Evolutionary conservation across 35 echinoderm and acorn worm genomes (phyloP), one percentile per base, ranked within the genome.

Genomic region (Lytechinus variegatus): DNA sequence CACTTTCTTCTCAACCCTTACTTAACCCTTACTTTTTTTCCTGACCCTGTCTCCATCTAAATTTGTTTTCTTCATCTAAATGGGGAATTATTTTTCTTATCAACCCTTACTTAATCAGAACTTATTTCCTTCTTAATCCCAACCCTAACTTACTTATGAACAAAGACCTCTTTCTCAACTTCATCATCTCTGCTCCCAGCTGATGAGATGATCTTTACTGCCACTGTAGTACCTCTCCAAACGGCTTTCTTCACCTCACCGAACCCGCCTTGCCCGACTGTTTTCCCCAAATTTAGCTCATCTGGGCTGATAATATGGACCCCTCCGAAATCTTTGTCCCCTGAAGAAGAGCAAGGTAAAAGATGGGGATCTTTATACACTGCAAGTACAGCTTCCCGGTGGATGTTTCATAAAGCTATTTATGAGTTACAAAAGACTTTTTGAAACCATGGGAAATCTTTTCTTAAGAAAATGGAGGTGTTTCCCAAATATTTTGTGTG

Each of bases 211-310:
- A 93, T 93, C 53, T 93, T 93, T 53, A 93, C 92, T 5, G 92
- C 92, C 54, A 93, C 92, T n/a, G 53, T 54, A 4, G 92, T 93
- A 27, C 92, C 92, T 54, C 92, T 21, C 92, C 92, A 93, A 6
- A 93, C 52, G 7, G 92, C 92, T 93, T 54, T 93, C 92, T 93
- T 93, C 54, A 93, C 92, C 53, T 93, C 92, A 9, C 92, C 92
- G 13, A 93, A 93, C 0, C 54, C 92, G 55, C 92, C 92, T 9
- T 21, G 92, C 54, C 92, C 92, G 27, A 93, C 92, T 9, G 92
- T 93, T 12, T 93, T 24, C 13, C 92, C 92, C 5, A 93, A 13
- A 3, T 93, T 4, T 3, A 93, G 52, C 55, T 93, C 92, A 33
- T 6, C 13, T 10, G 53, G 92, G 9, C 53, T 54, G 92, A 93